phyloP scores from a whole-genome alignment of 1,140 invertebrate species.

The Trichogramma pretiosum region DNA sequence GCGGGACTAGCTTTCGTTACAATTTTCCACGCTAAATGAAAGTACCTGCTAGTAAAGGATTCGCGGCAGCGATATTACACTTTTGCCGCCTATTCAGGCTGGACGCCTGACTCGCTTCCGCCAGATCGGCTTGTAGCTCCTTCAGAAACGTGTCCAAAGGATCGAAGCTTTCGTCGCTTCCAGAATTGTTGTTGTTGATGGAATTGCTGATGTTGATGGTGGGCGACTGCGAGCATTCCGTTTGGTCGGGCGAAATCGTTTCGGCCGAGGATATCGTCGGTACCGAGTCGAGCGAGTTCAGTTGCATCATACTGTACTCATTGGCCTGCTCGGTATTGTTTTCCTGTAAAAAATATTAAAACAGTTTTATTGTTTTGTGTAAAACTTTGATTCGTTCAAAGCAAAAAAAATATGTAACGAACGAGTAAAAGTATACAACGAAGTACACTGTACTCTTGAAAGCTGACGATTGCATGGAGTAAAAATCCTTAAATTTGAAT shows the following conservation, averaged over 20 bases:
- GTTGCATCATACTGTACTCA: constrained; percentile 42
- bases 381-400: no score
- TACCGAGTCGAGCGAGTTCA: constrained; percentile 36
- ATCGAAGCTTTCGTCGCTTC: constrained; percentile 39
- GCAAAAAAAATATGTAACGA: no score
- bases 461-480: no score
- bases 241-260: constrained; percentile 21
- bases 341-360: constrained; percentile 34
- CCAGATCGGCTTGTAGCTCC: constrained; percentile 41
- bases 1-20: no score
- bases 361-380: no score
- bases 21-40: no score
- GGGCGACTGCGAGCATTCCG: background rate
- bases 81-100: constrained; percentile 48
- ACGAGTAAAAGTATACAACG: no score
- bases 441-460: no score
- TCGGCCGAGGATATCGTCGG: constrained; percentile 33
- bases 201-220: background rate
- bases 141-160: constrained; percentile 42
- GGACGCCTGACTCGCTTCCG: constrained; percentile 33
- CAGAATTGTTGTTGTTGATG: constrained; percentile 10
- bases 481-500: no score
- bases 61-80: constrained; percentile 72
- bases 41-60: constrained; percentile 65
- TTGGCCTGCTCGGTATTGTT: constrained; percentile 38